Evolutionary conservation across 2,797 vertebrate species (phyloP), one percentile per base, ranked within the genome.

Genomic region (Odontamblyopus rebecca): DNA sequence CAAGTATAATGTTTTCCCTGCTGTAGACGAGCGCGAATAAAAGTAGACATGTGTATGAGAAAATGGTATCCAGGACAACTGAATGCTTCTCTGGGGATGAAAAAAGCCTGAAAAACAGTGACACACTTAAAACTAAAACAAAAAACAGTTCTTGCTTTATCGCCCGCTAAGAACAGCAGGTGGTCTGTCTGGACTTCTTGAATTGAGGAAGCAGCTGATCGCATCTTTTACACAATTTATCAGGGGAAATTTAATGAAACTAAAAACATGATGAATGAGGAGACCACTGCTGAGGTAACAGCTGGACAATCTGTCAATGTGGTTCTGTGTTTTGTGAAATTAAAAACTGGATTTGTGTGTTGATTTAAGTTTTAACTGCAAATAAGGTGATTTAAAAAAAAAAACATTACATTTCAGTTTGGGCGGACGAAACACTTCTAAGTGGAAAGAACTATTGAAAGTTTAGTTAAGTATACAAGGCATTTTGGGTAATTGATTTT

Each of bases 161-260:
- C 23, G 7, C 26, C 64, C 1, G 44, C 64, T 18, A 79, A 65
- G 19, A 64, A 68, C 78, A 77, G 62, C 72, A 77, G 75, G 67
- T 13, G 12, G 51, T 53, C 19, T 4, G 62, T 32, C 65, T 70
- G 54, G 56, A 68, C 61, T 11, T 0, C 9, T 51, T 12, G 67
- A 27, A 59, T 57, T 0, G 2, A 8, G 32, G 19, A 68, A 65
- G 69, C 57, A 29, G 3, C 41, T 27, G 66, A 67, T 72, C 32
- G 6, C 35, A 67, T 68, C 51, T 67, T 74, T 69, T 23, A 57
- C 41, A n/a, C 64, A 69, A 54, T 1, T 54, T 23, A 75, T 67
- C 18, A 29, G 12, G 51, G 62, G 60, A 75, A 74, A 68, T 70
- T 51, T 30, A 67, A 63, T 65, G 8, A 76, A 77, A 68, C 66